phyloP scores from a whole-genome alignment of 2,888 invertebrate species.

The Drosophila meridiana region DNA sequence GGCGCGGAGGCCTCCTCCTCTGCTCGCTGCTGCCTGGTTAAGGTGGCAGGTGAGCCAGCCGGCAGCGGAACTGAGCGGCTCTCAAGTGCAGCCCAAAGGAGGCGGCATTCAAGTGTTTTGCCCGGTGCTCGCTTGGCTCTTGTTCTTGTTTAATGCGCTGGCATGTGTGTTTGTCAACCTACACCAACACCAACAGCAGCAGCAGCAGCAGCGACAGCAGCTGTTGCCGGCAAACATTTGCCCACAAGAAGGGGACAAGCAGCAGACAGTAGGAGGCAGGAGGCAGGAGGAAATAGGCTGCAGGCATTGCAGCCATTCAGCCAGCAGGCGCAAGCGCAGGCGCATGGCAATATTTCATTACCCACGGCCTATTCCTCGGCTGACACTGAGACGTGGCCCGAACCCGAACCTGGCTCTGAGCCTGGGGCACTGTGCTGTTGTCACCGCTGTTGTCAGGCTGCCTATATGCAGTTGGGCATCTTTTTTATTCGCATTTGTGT shows the following conservation, averaged over 20 bases:
- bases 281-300: slow-evolving; percentile 30
- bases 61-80: slow-evolving; percentile 58
- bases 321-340: slow-evolving; percentile 49
- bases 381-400: slow-evolving; percentile 44
- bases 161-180: slow-evolving; percentile 80
- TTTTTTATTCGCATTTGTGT: slow-evolving; percentile 55
- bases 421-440: slow-evolving; percentile 20
- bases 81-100: slow-evolving; percentile 68
- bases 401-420: slow-evolving; percentile 11
- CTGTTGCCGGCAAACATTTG: slow-evolving; percentile 77
- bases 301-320: slow-evolving; percentile 33
- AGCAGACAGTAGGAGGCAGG: background rate
- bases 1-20: slow-evolving; percentile 2
- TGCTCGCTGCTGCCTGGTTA: slow-evolving; percentile 37
- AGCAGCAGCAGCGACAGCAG: slow-evolving; percentile 42
- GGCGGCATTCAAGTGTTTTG: slow-evolving; percentile 67
- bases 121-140: slow-evolving; percentile 40
- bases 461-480: slow-evolving; percentile 34
- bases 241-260: slow-evolving; percentile 24
- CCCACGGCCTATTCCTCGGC: slow-evolving; percentile 64
- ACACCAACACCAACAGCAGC: slow-evolving; percentile 57
- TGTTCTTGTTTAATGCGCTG: slow-evolving; percentile 72
- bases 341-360: slow-evolving; percentile 80
- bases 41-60: slow-evolving; percentile 53
- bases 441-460: slow-evolving; percentile 34